Evolutionary conservation across 2,888 invertebrate species (phyloP), one percentile per base, ranked within the genome.

Genomic region (Lepidochrysops patricia): DNA sequence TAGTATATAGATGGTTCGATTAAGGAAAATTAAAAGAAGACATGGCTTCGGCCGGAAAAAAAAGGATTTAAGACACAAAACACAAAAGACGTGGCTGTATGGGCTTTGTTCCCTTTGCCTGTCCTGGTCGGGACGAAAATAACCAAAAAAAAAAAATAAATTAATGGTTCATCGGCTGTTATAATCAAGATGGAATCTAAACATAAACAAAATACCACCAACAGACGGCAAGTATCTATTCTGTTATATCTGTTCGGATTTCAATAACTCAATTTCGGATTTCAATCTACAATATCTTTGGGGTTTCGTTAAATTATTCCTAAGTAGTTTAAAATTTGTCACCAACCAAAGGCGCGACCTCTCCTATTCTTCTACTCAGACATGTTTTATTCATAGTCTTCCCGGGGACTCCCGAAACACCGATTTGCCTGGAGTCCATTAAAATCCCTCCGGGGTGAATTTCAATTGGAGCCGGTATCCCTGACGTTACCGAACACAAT

Each of bases 311-410:
- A 62, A 68, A 70, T 72, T 72, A 72, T 70, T 72, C 71, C 19
- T 37, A 59, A 63, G 63, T 63, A 67, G 63, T 64, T 63, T 54
- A 57, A 50, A 66, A 67, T 62, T 63, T 57, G 61, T 62, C 60
- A 60, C 49, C 58, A 60, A 60, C 49, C 58, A 60, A 60, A 61
- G 65, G 62, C 60, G 59, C 62, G 65, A 60, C 56, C 66, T 60
- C 63, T 62, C 58, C 60, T 32, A 32, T 54, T 62, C 61, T 64
- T 62, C 61, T 66, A 62, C 64, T 66, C 60, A 63, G 65, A 58
- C 67, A 84, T 84, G 83, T 85, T 82, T 84, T 82, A 84, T 85
- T 84, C 82, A 84, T 82, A 73, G 77, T 74, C 73, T 68, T 70
- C 74, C 75, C 74, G 75, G 74, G 72, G 78, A 77, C 71, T 77